These are phyloP conservation scores for Onychomys arenicola DNA, from an alignment of 2,797 vertebrate species.

Conservation along the genomic window DNA sequence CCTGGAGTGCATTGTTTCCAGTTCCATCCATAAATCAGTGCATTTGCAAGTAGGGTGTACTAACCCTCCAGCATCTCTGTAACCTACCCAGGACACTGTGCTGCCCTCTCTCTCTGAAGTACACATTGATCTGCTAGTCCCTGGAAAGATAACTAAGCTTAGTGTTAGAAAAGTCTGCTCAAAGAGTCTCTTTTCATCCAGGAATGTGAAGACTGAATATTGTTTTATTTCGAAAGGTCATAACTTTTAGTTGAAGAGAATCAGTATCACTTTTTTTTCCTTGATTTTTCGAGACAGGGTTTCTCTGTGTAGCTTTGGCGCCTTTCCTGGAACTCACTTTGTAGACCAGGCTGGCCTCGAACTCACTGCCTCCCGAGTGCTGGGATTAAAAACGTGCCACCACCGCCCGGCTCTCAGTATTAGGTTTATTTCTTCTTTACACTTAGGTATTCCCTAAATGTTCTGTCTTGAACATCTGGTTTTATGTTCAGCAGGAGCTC, in stretches of 20 bases:
- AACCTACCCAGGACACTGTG: neutral
- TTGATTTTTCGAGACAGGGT: too few relatives aligned
- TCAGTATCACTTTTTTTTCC: neutral
- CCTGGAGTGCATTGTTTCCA: neutral
- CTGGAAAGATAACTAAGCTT: neutral
- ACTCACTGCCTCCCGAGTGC: too few relatives aligned
- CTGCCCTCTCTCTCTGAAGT: neutral
- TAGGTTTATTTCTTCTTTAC: slow-evolving; percentile 45
- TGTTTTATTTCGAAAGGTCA: slow-evolving; percentile 4
- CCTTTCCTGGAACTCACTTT: too few relatives aligned
- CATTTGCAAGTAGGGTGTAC: neutral
- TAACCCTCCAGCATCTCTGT: neutral
- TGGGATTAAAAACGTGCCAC: too few relatives aligned
- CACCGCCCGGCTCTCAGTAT: neutral
- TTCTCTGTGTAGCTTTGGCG: too few relatives aligned
- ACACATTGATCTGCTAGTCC: neutral
- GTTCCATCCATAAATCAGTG: neutral
- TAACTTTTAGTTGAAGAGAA: slow-evolving; percentile 59
- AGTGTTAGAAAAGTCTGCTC: neutral
- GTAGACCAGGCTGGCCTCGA: too few relatives aligned
- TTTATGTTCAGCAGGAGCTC: neutral
- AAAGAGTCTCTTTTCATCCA: slow-evolving; percentile 34
- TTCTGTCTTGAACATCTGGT: slow-evolving; percentile 5
- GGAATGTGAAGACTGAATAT: neutral
- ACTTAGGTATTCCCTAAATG: slow-evolving; percentile 27